Evolutionary conservation across 2,888 invertebrate species (phyloP).

Genomic region (Nasonia oneida): DNA sequence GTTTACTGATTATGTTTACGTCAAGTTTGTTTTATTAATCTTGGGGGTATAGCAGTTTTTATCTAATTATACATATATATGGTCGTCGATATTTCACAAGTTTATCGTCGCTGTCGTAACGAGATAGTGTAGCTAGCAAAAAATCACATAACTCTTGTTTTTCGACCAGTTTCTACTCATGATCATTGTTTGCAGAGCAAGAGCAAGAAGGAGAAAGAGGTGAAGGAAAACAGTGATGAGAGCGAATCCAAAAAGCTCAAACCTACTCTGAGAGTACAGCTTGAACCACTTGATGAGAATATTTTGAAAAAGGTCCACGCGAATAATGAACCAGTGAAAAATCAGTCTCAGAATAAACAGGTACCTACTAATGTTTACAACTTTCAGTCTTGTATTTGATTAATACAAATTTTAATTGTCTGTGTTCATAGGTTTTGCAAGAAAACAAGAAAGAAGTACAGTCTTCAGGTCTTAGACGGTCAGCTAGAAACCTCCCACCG

Average conservation of each 20-base stretch:
- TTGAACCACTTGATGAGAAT: conserved; percentile 34
- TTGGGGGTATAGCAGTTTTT: neutral
- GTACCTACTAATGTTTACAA: neutral
- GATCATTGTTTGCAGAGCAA: conserved; percentile 26
- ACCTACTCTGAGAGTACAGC: neutral
- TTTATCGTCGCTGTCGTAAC: neutral
- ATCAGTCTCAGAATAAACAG: neutral
- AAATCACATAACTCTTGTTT: neutral
- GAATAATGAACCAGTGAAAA: neutral
- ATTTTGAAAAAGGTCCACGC: neutral
- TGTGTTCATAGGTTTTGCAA: conserved; percentile 7
- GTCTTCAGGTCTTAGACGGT: conserved; percentile 64
- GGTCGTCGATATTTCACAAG: neutral
- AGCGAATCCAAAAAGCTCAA: conserved; percentile 34
- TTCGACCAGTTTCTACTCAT: neutral
- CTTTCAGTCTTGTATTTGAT: neutral
- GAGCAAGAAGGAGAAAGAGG: neutral
- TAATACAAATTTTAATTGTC: neutral
- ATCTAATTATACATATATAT: neutral
- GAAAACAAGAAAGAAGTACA: conserved; percentile 3
- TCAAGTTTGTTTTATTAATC: neutral
- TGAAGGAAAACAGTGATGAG: conserved; percentile 6
- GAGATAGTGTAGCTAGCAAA: neutral
- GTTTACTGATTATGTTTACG: neutral
- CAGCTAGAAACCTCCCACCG: conserved; percentile 66